Evolutionary conservation across 53 echinoderm and acorn worm genomes (phyloP), one percentile per base, ranked within the genome.

Genomic region (Stichopus horrens): DNA sequence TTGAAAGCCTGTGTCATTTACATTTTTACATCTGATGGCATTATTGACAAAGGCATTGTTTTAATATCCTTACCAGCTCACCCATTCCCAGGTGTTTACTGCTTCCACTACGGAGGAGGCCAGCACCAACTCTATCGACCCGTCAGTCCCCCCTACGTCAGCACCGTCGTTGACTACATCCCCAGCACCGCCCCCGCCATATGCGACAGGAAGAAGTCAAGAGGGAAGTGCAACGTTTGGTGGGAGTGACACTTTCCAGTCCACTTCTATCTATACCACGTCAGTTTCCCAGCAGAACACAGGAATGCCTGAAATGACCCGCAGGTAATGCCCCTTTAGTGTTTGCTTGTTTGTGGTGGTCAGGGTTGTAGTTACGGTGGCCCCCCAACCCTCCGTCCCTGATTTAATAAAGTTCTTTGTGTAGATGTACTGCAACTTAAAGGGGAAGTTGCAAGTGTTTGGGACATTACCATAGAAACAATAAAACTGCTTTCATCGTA

Each of bases 51-150:
- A 37, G 37, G 37, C 37, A 37, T 37, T 37, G 37, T 37, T 37
- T 37, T 37, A 2, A 37, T 37, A 37, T 37, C 37, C 23, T 53
- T 59, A 19, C 8, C 87, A 94, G 96, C 91, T 97, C 82, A 89
- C 95, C 53, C 94, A 97, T 85, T 93, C 94, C 76, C 91, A 95
- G 87, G 98, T 97, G 19, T 97, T 94, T 67, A 97, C 96, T 20
- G 90, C 94, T 19, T 77, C 91, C 10, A 73, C 74, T 21, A 58
- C 89, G 6, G 88, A 89, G 58, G 88, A 89, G 86, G 78, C 86
- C 73, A 84, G 77, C 7, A 86, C 89, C 73, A 84, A 92, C 71
- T 86, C 92, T 57, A 89, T 89, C 85, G 92, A 92, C 71, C 37
- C 37, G 52, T 86, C 86, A n/a, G 71, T 66, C 5, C 65, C 86